A percentile compares a stretch with the other conserved stretches of the same genome.
These are phyloP conservation scores for Cranoglanis bouderius DNA, from an alignment of 2,113 vertebrate species.

Conservation along the genomic window DNA sequence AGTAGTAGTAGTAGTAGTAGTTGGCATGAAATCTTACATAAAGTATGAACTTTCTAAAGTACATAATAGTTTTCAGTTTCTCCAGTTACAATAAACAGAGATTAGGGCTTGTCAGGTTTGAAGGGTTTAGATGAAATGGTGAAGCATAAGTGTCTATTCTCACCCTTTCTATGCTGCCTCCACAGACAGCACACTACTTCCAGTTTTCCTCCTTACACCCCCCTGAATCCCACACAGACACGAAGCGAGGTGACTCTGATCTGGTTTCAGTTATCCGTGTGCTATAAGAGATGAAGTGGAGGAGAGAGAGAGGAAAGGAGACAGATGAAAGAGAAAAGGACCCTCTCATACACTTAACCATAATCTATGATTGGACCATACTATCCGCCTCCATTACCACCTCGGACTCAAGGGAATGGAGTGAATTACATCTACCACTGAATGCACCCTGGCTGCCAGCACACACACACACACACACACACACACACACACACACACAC, in stretches of 20 bases:
- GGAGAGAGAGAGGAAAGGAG: conserved; percentile 18
- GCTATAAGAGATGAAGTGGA: conserved; percentile 39
- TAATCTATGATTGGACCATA: conserved; percentile 51
- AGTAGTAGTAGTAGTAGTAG: background rate
- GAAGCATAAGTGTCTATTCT: conserved; percentile 40
- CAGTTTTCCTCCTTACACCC: background rate
- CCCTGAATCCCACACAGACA: background rate
- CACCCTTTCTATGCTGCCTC: conserved; percentile 37
- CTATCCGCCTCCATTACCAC: conserved; percentile 57
- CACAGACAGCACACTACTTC: background rate
- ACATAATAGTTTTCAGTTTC: conserved; percentile 7
- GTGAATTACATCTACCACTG: conserved; percentile 51
- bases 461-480: conserved; percentile 2
- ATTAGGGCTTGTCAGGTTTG: conserved; percentile 10
- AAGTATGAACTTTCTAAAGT: background rate
- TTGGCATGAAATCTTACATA: background rate
- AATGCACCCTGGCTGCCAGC: conserved; percentile 38
- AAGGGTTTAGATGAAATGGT: conserved; percentile 31
- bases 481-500: conserved; percentile 24
- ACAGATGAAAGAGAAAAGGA: conserved; percentile 48
- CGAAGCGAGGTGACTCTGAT: conserved; percentile 46
- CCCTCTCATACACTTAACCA: conserved; percentile 50
- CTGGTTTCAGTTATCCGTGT: conserved; percentile 39
- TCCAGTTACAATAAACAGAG: conserved; percentile 13
- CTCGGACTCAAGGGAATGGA: conserved; percentile 48